A percentile compares a stretch with the other conserved stretches of the same genome.
These are phyloP conservation scores for Channallabes apus DNA, from an alignment of 2,797 vertebrate species.

Conservation along the genomic window DNA sequence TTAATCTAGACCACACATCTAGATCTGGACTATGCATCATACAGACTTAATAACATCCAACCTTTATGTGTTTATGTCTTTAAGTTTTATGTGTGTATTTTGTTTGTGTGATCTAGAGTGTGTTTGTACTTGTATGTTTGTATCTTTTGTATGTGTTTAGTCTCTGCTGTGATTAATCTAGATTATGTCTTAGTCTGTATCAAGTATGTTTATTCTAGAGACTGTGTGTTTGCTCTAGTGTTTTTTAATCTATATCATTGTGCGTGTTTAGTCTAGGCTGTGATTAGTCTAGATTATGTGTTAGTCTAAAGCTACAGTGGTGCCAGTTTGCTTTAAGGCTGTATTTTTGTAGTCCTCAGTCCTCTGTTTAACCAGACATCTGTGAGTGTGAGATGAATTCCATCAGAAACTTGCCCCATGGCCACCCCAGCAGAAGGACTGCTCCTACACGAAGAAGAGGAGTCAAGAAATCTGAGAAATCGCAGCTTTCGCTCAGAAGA, in stretches of 20 bases:
- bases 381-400: background rate
- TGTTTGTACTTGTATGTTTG: too few relatives aligned
- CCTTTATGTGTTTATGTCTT: too few relatives aligned
- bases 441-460: background rate
- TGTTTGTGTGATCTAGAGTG: too few relatives aligned
- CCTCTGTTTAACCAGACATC: background rate
- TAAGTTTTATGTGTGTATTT: too few relatives aligned
- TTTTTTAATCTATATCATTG: background rate
- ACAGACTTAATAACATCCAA: too few relatives aligned
- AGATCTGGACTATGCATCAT: too few relatives aligned
- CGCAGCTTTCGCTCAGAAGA: background rate
- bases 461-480: background rate
- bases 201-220: background rate
- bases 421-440: background rate
- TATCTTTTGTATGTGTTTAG: too few relatives aligned
- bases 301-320: background rate
- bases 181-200: background rate
- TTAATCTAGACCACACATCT: too few relatives aligned
- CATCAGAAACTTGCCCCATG: background rate
- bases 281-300: background rate
- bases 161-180: background rate
- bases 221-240: background rate
- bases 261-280: background rate
- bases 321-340: background rate
- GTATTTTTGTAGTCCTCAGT: background rate